Evolutionary conservation across 2,113 vertebrate genomes (phyloP), one percentile per base, ranked within the genome.

Genomic region (Microtus richardsoni): DNA sequence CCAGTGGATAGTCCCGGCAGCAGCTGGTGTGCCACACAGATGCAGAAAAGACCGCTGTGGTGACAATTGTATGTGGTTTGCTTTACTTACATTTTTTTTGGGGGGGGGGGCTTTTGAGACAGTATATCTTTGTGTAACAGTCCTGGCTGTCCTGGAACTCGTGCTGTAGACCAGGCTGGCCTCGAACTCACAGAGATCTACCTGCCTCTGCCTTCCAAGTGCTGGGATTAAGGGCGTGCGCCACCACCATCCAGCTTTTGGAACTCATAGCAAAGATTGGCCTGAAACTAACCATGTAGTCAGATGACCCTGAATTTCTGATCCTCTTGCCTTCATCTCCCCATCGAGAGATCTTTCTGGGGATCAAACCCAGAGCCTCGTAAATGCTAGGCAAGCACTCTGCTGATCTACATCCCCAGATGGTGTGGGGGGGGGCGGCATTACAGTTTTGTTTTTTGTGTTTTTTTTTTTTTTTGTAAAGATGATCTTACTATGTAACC

Each of bases 21-120:
- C 2, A 17, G 2, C 2, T 2, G 5, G 26, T 16, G 14, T 0
- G 2, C 0, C 36, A 28, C 78, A 44, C 39, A 19, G 17, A 1
- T 1, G 7, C 0, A 2, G 26, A 2, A 10, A 64, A 19, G 8
- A 2, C 58, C 6, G 19, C 58, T 58, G 58, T 58, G 60, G 64
- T 7, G 41, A 21, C 26, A n/a, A 21, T 28, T 22, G 12, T 16
- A 44, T 64, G 1, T 0, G 4, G 22, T 36, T 82, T 49, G 62
- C 93, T 66, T 75, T 17, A 36, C 52, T 9, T 54, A 4, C 14
- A 54, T 52, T 54, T 52, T 52, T 52, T 52, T 52, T 14, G 0
- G 52, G 52, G 52, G 52, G 52, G 52, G 52, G 52, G 52, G 3
- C 3, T 54, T 41, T 79, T 5, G 6, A 49, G 28, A 13, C 62